Conservation (phyloP, 2,113 vertebrate species). For the Pseudopodoces humilis region DNA sequence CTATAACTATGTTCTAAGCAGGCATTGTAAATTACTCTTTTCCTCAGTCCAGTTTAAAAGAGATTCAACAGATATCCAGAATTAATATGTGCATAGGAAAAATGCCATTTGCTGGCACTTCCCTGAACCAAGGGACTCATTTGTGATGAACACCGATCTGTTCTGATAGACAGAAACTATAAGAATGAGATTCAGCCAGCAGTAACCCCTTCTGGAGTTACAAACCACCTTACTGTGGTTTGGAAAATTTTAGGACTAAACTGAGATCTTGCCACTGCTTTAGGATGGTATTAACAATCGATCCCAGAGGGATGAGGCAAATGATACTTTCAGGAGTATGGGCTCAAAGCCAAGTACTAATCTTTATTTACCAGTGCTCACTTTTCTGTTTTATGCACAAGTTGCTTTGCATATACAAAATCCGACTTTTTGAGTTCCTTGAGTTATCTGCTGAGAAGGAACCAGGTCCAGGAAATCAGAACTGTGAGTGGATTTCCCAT, state of each 20-base stretch:
- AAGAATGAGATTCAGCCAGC: not conserved
- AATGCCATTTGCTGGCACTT: not conserved
- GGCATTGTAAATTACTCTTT: not conserved
- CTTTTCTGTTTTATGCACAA: not conserved
- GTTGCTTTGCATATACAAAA: not conserved
- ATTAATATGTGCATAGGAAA: not conserved
- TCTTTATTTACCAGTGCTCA: not conserved
- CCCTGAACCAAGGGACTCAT: not conserved
- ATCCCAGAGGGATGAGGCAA: not conserved
- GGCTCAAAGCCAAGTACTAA: not conserved
- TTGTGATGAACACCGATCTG: not conserved
- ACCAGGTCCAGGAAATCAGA: not conserved
- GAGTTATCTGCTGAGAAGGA: not conserved
- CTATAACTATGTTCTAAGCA: not conserved
- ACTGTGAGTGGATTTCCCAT: not conserved
- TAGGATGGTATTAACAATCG: not conserved
- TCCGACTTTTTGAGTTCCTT: not conserved
- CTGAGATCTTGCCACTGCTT: not conserved
- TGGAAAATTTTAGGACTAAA: not conserved
- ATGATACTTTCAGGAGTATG: not conserved
- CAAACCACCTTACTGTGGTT: not conserved
- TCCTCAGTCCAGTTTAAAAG: not conserved
- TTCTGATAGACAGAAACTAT: not conserved
- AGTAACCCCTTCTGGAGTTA: not conserved
- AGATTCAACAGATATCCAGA: not conserved